A percentile compares a stretch with the other conserved stretches of the same genome.
phyloP scores from a whole-genome alignment of 2,797 vertebrate species.

The Antennarius maculatus region DNA sequence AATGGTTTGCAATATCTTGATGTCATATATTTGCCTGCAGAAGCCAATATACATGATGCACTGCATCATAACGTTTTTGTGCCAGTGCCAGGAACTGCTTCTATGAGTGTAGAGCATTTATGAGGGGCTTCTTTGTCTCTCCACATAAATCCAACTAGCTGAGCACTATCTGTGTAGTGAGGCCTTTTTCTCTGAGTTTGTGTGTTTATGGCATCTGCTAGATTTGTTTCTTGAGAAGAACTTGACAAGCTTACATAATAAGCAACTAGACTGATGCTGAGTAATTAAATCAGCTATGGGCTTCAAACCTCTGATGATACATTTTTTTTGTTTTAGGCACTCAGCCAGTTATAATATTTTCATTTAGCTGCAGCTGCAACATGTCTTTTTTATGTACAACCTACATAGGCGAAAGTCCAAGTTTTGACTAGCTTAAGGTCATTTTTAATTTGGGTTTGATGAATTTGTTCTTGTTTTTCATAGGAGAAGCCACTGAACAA shows the following conservation, averaged over 20 bases:
- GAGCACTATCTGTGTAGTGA: neutral
- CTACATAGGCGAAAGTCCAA: neutral
- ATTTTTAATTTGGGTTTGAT: neutral
- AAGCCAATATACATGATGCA: constrained; percentile 2
- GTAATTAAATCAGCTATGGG: neutral
- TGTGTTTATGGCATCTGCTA: too few species aligned
- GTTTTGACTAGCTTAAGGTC: neutral
- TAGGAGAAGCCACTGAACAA: constrained; percentile 98
- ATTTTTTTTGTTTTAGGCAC: neutral
- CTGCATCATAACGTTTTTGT: constrained; percentile 4
- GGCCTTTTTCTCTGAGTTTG: too few species aligned
- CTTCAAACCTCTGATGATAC: neutral
- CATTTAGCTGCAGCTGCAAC: too few species aligned
- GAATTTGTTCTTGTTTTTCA: constrained; percentile 48
- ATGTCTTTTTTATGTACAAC: too few species aligned
- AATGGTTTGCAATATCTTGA: too few species aligned
- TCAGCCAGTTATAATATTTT: too few species aligned
- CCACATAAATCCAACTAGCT: constrained; percentile 1
- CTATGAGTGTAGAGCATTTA: neutral
- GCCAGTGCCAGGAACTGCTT: too few species aligned
- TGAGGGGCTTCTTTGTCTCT: neutral
- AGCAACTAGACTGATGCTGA: neutral
- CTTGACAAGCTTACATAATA: too few species aligned
- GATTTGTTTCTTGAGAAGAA: too few species aligned
- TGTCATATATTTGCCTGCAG: neutral